These are phyloP conservation scores for Branchinecta sandiegonensis DNA, from an alignment of 2,888 invertebrate species.

Conservation along the genomic window DNA sequence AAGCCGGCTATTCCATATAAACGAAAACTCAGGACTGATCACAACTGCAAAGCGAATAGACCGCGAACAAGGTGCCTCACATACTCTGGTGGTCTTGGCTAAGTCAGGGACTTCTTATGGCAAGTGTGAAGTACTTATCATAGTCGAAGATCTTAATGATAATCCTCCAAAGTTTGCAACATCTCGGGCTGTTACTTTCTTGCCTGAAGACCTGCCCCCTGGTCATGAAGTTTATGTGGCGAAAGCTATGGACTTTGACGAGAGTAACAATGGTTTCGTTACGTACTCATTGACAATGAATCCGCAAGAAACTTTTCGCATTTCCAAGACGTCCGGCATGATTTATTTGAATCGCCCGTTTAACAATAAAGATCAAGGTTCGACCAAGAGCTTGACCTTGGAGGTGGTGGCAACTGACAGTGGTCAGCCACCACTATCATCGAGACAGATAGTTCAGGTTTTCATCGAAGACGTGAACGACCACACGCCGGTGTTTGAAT, in stretches of 20 bases:
- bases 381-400: constrained; percentile 36
- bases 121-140: constrained; percentile 61
- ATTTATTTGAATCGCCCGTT: constrained; percentile 71
- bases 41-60: constrained; percentile 64
- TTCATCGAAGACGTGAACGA: constrained; percentile 79
- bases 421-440: constrained; percentile 51
- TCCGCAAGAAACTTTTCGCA: constrained; percentile 62
- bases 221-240: constrained; percentile 84
- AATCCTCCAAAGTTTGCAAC: constrained; percentile 69
- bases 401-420: constrained; percentile 76
- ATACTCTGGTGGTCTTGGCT: constrained; percentile 65
- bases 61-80: constrained; percentile 60
- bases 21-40: constrained; percentile 61
- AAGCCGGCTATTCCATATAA: constrained; percentile 59
- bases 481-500: constrained; percentile 84
- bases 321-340: constrained; percentile 72
- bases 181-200: constrained; percentile 58
- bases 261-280: constrained; percentile 72
- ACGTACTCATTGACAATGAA: constrained; percentile 66
- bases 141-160: constrained; percentile 75
- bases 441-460: constrained; percentile 55
- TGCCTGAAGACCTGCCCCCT: constrained; percentile 79
- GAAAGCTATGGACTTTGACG: constrained; percentile 70
- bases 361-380: constrained; percentile 39
- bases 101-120: constrained; percentile 59